Evolutionary conservation across 2,113 vertebrate genomes (phyloP), one percentile per base, ranked within the genome.

Genomic region (Camarhynchus parvulus): DNA sequence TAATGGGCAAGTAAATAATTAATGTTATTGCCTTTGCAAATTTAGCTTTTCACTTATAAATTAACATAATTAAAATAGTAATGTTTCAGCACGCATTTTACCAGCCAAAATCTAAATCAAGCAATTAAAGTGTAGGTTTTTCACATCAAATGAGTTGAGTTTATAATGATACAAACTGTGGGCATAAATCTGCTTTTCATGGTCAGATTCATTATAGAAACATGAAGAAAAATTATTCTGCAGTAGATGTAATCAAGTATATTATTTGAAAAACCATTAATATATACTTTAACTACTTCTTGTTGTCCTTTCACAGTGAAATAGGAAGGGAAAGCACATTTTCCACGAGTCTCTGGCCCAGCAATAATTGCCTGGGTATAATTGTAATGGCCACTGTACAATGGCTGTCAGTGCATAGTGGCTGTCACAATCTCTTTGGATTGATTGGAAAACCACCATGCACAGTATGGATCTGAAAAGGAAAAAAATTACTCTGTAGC

Each of bases 1-100:
- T 98, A 98, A 98, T 97, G 92, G 94, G 89, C 93, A 97, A 97
- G 94, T 98, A 98, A 98, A 98, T 98, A 98, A 98, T 98, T 98
- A 98, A 98, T 98, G 96, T 95, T 97, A 98, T 98, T 98, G 97
- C 97, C 97, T 98, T 98, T 98, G 97, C 97, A 98, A 98, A 98
- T 98, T 98, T 98, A 96, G 96, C 87, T 97, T 98, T 98, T 97
- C 95, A 90, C 96, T 97, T 98, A 98, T 98, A 98, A 98, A 98
- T 98, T 97, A 98, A 85, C 97, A 96, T 98, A 98, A 98, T 98
- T 98, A 98, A 98, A 94, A 97, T 97, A 97, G 93, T 97, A 97
- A 97, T 97, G 97, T 98, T 98, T 98, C 97, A 95, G 96, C 94
- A 56, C 16, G 49, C 95, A 88, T 97, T 98, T 97, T 97, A 97